Evolutionary conservation across 2,888 invertebrate genomes (phyloP).

Genomic region (Eubasilissa splendida): DNA sequence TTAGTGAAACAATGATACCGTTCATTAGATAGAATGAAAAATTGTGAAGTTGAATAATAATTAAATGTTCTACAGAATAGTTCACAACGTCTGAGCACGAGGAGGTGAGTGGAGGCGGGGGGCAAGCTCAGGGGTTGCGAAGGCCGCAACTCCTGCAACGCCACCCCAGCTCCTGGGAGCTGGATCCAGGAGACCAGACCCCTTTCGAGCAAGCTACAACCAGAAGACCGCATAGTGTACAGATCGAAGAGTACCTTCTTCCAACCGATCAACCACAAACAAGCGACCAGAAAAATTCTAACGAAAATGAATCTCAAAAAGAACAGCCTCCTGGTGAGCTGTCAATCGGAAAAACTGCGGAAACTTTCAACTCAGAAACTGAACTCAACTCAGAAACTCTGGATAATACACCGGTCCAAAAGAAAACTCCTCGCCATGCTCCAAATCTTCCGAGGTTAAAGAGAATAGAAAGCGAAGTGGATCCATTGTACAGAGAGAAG

Average conservation of each 20-base stretch:
- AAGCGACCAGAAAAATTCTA: neutral
- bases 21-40: neutral
- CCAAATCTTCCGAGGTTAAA: constrained; percentile 42
- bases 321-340: neutral
- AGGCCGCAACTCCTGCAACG: constrained; percentile 44
- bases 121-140: constrained; percentile 53
- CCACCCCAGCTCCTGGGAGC: constrained; percentile 53
- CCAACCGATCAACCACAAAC: neutral
- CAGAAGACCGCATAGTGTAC: neutral
- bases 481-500: constrained; percentile 49
- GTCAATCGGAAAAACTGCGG: no score
- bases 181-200: constrained; percentile 48
- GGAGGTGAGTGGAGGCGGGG: constrained; percentile 60
- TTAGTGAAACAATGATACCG: neutral
- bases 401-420: constrained; percentile 11
- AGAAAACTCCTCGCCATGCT: constrained; percentile 38
- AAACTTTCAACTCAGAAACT: neutral
- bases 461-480: constrained; percentile 52
- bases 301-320: neutral
- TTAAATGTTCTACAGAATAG: neutral
- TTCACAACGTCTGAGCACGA: constrained; percentile 31
- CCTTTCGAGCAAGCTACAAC: constrained; percentile 29
- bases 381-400: neutral
- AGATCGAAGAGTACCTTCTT: constrained; percentile 10
- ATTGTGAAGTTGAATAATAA: neutral